A percentile compares a stretch with the other conserved stretches of the same genome.
Evolutionary conservation across 2,797 vertebrate species (phyloP).

Genomic region (Hoplostethus mediterraneus): DNA sequence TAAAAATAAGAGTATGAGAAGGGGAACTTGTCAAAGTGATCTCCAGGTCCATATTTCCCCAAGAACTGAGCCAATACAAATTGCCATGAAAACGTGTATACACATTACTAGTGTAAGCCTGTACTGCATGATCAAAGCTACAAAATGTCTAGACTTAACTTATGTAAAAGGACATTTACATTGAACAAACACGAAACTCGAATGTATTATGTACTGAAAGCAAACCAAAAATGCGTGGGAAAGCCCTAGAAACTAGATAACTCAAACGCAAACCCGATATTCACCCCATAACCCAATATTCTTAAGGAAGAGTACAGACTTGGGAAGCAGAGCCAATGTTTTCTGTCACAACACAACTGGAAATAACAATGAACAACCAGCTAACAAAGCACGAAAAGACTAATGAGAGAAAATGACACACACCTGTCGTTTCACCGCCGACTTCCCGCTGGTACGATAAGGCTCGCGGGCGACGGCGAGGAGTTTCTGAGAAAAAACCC

Average conservation of each 20-base stretch:
- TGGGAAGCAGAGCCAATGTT: neutral
- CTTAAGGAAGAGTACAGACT: neutral
- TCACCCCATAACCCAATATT: too few species aligned
- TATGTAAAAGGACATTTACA: neutral
- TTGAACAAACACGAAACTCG: neutral
- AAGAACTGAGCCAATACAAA: neutral
- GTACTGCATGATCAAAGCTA: neutral
- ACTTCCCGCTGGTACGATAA: neutral
- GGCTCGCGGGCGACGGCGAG: neutral
- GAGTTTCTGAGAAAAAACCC: constrained; percentile 21
- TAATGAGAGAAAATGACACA: neutral
- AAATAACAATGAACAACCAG: neutral
- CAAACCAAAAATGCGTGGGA: too few species aligned
- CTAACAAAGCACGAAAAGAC: fast-evolving
- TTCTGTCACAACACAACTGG: too few species aligned
- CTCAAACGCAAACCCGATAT: too few species aligned
- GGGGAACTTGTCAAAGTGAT: too few species aligned
- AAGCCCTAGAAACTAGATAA: too few species aligned
- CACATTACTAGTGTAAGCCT: neutral
- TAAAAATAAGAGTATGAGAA: neutral
- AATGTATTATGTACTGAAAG: neutral
- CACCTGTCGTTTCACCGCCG: constrained; percentile 60
- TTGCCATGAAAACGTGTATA: neutral
- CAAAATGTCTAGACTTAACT: neutral
- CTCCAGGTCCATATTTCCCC: too few species aligned